Base-by-base conservation (phyloP, 1,140 invertebrate species). In the Macrotrachela quadricornifera region DNA sequence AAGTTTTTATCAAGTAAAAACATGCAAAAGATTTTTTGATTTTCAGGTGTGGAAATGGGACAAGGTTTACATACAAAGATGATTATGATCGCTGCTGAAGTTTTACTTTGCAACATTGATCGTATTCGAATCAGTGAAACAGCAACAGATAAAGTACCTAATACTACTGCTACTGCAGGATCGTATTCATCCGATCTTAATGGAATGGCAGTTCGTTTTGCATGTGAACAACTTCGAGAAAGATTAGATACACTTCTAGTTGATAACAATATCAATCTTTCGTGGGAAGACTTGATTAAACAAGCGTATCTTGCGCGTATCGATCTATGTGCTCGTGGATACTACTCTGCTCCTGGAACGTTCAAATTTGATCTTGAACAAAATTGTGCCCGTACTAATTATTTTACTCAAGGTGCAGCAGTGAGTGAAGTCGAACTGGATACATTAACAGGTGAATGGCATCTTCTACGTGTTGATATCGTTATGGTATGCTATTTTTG, bases 31-130 rank as follows among this genome's bases (percentile, higher is more conserved):
- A 4, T 30, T 30, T 2, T 30, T 94, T 9, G 71, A 94, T 3
- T 61, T 95, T n/a, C 78, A 43, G 88, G 87, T 15, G 80, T 80
- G n/a, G 88, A 95, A 74, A 94, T 94, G 81, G 88, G 90, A 0
- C 88, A 94, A 71, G 90, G 88, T 1, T 68, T 94, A 0, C 82
- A 92, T 61, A 94, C 85, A 0, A 94, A 92, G 73, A 86, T 90
- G 79, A 80, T 88, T 55, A 85, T 91, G 75, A 77, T 79, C 62
- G 46, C 40, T 44, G 17, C 14, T 52, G 59, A 36, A 55, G 3
- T 41, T 11, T 69, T 95, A 3, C 77, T 75, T 39, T 77, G 90
- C 16, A 75, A 82, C 21, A 64, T 75, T 11, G 75, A 79, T 0
- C 78, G 80, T 61, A 85, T 95, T 60, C 79, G 87, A 62, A 85